phyloP scores from a whole-genome alignment of 2,888 invertebrate genomes.

The Sphecodes monilicornis region DNA sequence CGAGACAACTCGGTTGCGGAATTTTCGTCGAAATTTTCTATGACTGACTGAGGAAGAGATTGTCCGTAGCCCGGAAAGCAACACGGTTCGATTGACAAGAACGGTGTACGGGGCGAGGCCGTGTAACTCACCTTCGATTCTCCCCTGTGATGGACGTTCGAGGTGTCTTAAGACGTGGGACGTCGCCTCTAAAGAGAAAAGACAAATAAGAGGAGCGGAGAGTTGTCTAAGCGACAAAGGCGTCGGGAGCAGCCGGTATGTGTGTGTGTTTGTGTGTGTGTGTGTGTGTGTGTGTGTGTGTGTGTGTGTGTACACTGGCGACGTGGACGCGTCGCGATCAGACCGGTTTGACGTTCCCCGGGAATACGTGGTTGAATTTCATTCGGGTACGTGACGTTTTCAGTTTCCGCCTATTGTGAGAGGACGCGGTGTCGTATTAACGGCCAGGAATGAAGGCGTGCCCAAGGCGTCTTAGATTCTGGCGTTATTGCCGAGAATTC shows the following conservation, averaged over 20 bases:
- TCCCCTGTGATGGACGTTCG: slow-evolving; percentile 35
- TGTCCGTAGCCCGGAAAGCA: not conserved
- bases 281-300: no score
- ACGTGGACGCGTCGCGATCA: slow-evolving; percentile 58
- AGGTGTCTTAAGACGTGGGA: slow-evolving; percentile 38
- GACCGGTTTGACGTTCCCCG: slow-evolving; percentile 63
- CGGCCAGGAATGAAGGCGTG: slow-evolving; percentile 20
- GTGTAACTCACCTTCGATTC: slow-evolving; percentile 14
- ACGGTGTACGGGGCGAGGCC: not conserved
- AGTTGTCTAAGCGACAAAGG: slow-evolving; percentile 64
- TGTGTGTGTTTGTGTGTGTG: no score
- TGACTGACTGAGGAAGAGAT: not conserved
- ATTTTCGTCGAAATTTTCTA: not conserved
- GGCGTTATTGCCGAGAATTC: slow-evolving; percentile 29
- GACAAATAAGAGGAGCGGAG: slow-evolving; percentile 58
- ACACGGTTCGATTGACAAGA: slow-evolving; percentile 5
- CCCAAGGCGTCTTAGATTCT: slow-evolving; percentile 16
- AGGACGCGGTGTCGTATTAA: slow-evolving; percentile 22
- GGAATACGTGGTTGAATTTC: slow-evolving; percentile 62
- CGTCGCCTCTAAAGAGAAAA: slow-evolving; percentile 54
- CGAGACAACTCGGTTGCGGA: not conserved
- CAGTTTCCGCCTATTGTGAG: slow-evolving; percentile 61
- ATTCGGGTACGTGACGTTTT: slow-evolving; percentile 64
- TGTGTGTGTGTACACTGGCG: slow-evolving; percentile 22
- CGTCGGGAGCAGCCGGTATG: slow-evolving; percentile 43